Evolutionary conservation across 2,888 invertebrate genomes (phyloP).

Genomic region (Electrophaes corylata): DNA sequence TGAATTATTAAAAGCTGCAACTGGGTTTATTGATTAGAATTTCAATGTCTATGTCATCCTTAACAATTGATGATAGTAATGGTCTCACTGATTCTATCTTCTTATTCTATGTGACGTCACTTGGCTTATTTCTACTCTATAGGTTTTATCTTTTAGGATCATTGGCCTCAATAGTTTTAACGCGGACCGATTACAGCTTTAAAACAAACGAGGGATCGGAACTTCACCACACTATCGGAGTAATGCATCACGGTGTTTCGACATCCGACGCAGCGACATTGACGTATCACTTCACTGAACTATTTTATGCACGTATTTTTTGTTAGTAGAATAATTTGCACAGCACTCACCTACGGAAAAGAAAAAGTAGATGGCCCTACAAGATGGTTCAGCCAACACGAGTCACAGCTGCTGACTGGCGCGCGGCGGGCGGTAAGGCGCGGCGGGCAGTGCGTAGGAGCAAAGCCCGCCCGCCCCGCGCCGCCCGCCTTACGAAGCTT

Average conservation of each 20-base stretch:
- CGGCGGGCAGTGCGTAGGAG: constrained; percentile 77
- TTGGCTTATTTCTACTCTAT: neutral
- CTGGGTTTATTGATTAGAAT: constrained; percentile 4
- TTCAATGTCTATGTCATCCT: constrained; percentile 24
- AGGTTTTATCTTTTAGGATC: neutral
- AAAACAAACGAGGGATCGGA: constrained; percentile 29
- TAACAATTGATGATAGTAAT: constrained; percentile 8
- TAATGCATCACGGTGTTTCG: constrained; percentile 54
- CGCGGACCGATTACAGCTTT: constrained; percentile 14
- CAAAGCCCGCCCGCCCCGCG: constrained; percentile 50
- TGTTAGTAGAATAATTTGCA: constrained; percentile 54
- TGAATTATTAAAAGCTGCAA: constrained; percentile 1
- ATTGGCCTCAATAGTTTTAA: constrained; percentile 3
- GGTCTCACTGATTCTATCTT: constrained; percentile 22
- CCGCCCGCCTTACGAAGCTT: constrained; percentile 44
- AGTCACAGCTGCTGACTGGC: constrained; percentile 83
- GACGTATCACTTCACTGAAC: constrained; percentile 74
- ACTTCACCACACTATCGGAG: constrained; percentile 40
- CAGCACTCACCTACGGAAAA: constrained; percentile 79
- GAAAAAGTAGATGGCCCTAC: constrained; percentile 82
- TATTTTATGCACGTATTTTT: constrained; percentile 43
- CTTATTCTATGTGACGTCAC: constrained; percentile 38
- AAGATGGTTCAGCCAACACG: constrained; percentile 87
- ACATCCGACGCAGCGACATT: constrained; percentile 48
- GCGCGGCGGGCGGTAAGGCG: constrained; percentile 79